phyloP scores from a whole-genome alignment of 2,888 invertebrate species.

The Imbricaverruca yamaguchii region DNA sequence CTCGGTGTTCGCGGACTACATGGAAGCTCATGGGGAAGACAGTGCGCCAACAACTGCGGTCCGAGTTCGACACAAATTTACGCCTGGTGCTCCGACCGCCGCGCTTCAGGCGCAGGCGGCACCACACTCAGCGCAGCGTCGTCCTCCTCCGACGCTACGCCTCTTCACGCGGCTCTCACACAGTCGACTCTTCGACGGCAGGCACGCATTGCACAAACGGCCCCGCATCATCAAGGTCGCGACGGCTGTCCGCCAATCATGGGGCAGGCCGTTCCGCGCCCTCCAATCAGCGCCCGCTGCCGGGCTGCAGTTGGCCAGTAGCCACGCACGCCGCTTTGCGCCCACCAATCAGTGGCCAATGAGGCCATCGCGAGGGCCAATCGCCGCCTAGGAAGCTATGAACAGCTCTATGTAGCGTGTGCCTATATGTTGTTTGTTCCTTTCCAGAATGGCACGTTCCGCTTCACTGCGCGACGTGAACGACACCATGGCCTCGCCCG shows the following conservation, averaged over 20 bases:
- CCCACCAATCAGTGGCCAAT: neutral
- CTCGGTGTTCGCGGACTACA: too few species aligned
- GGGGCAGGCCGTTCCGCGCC: neutral
- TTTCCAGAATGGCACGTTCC: slow-evolving; percentile 44
- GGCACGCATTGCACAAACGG: slow-evolving; percentile 19
- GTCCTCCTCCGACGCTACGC: neutral
- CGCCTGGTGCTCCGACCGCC: too few species aligned
- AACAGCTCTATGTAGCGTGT: slow-evolving; percentile 45
- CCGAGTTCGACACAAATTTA: neutral
- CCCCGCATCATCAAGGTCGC: neutral
- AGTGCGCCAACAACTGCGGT: slow-evolving; percentile 9
- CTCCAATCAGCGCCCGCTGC: neutral
- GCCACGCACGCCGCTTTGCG: neutral
- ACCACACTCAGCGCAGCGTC: too few species aligned
- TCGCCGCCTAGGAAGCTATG: slow-evolving; percentile 36
- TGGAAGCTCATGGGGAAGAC: slow-evolving; percentile 21
- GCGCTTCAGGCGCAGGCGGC: too few species aligned
- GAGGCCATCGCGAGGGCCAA: neutral
- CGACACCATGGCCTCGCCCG: slow-evolving; percentile 44
- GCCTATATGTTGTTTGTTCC: slow-evolving; percentile 43
- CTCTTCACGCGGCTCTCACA: neutral
- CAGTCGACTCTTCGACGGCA: neutral
- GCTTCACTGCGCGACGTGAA: slow-evolving; percentile 44
- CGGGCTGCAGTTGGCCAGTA: neutral
- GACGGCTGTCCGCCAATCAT: neutral